Evolutionary conservation across 2,797 vertebrate species (phyloP).

Genomic region (Eulemur mongoz): DNA sequence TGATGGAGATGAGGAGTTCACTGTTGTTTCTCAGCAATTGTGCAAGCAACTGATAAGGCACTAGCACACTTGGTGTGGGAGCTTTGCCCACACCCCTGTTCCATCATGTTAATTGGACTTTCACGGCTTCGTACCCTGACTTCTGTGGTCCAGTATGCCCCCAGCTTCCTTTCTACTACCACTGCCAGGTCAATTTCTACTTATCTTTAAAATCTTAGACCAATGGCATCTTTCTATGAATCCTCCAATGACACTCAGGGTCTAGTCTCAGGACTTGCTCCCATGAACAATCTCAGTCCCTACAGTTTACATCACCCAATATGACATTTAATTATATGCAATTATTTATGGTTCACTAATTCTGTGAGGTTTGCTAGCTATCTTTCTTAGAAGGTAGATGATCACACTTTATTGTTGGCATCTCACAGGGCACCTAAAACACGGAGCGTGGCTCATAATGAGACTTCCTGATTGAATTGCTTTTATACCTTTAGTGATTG

Average conservation of each 20-base stretch:
- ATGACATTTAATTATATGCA: not conserved
- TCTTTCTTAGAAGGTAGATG: not conserved
- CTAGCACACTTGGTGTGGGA: too few relatives aligned
- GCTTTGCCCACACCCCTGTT: not conserved
- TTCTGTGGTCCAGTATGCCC: not conserved
- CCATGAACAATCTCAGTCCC: not conserved
- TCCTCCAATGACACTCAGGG: too few relatives aligned
- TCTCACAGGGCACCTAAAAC: not conserved
- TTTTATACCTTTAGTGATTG: too few relatives aligned
- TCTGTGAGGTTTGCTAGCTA: not conserved
- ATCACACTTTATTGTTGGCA: not conserved
- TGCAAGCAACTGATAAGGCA: not conserved
- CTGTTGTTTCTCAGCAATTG: not conserved
- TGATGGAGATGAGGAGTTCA: not conserved
- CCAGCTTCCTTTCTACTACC: not conserved
- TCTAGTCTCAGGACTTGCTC: not conserved
- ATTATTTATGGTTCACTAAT: not conserved
- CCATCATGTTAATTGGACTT: not conserved
- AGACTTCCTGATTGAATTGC: not conserved
- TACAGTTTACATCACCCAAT: accelerated
- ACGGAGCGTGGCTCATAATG: not conserved
- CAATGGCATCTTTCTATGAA: not conserved
- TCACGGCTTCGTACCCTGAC: not conserved
- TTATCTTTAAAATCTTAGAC: not conserved
- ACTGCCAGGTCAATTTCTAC: not conserved